Percentiles rank a stretch among this genome's conserved stretches.
Conservation (phyloP, 2,113 vertebrate species). For the Embiotoca jacksoni region DNA sequence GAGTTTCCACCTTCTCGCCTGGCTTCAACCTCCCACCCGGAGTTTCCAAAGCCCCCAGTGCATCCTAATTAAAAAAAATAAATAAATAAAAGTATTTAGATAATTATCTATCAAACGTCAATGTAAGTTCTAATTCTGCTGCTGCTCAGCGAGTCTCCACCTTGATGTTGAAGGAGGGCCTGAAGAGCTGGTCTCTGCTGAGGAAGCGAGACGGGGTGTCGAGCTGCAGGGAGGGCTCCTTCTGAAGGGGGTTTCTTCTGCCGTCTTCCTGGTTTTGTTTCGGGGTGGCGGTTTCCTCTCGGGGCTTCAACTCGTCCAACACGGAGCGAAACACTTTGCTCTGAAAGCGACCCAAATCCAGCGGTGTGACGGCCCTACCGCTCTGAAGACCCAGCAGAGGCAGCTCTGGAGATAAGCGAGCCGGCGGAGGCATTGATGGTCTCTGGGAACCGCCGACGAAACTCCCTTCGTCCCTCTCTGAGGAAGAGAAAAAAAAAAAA, state of each 20-base stretch:
- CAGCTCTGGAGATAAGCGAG: conserved; percentile 70
- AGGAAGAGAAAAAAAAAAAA: background rate
- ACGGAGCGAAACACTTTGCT: conserved; percentile 92
- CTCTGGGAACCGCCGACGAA: conserved; percentile 85
- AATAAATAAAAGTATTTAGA: background rate
- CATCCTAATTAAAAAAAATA: conserved; percentile 84
- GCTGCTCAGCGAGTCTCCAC: conserved; percentile 66
- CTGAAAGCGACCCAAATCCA: conserved; percentile 92
- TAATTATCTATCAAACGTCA: background rate
- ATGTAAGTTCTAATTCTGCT: background rate
- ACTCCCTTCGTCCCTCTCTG: conserved; percentile 83
- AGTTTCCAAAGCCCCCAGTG: conserved; percentile 90
- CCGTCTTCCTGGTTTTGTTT: conserved; percentile 52
- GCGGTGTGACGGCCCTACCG: conserved; percentile 86
- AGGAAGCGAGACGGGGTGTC: conserved; percentile 97
- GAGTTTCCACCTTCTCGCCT: conserved; percentile 84
- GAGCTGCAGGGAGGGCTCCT: conserved; percentile 88
- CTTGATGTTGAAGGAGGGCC: conserved; percentile 94
- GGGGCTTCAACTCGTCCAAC: conserved; percentile 81
- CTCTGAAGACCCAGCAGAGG: conserved; percentile 78
- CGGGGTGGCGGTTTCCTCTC: conserved; percentile 57
- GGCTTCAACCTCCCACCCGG: conserved; percentile 84
- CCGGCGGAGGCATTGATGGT: conserved; percentile 38
- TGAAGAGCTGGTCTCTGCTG: conserved; percentile 93
- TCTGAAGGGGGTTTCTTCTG: conserved; percentile 72